phyloP scores from a whole-genome alignment of 2,797 vertebrate species.

The Gadopsis marmoratus region DNA sequence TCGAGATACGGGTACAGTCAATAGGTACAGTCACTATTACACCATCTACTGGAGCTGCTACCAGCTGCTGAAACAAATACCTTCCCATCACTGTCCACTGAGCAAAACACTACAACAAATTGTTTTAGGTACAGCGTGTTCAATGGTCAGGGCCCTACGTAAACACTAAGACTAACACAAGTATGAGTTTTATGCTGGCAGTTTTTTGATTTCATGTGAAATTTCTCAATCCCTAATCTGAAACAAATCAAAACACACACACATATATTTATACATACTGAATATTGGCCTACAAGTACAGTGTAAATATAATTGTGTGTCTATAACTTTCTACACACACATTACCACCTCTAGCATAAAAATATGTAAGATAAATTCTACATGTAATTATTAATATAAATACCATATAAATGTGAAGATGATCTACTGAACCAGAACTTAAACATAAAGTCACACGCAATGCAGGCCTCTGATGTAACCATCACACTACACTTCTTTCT shows the following conservation, averaged over 20 bases:
- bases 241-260: neutral
- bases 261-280: neutral
- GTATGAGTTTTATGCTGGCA: neutral
- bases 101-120: conserved; percentile 14
- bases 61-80: conserved; percentile 64
- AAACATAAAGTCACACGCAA: neutral
- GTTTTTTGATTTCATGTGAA: neutral
- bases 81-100: conserved; percentile 51
- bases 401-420: neutral
- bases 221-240: conserved; percentile 1
- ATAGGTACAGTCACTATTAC: conserved; percentile 79
- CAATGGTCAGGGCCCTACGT: neutral
- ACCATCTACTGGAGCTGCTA: conserved; percentile 74
- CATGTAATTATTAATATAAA: neutral
- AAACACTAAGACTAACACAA: conserved; percentile 6
- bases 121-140: neutral
- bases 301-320: neutral
- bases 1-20: conserved; percentile 73
- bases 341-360: neutral
- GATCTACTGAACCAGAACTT: neutral
- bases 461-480: neutral
- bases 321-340: neutral
- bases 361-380: neutral
- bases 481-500: neutral
- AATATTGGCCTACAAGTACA: neutral